Percentiles rank a stretch among this genome's conserved stretches.
Conservation (phyloP, 2,113 vertebrate species). For the Myodes glareolus region DNA sequence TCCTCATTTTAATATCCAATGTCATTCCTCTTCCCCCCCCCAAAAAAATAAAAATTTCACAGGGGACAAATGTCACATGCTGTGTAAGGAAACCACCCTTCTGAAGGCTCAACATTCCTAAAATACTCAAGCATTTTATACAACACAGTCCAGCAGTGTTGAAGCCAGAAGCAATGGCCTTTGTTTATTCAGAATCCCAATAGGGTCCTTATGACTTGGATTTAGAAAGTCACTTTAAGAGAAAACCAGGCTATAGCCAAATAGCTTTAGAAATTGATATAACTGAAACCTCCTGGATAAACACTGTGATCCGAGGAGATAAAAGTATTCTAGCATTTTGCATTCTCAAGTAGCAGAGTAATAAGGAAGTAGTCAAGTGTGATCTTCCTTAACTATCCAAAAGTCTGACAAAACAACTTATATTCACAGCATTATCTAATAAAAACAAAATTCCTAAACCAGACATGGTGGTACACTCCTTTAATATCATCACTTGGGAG, state of each 20-base stretch:
- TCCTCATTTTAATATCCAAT: background rate
- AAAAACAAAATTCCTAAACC: background rate
- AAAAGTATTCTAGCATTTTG: background rate
- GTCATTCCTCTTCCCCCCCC: background rate
- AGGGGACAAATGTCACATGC: background rate
- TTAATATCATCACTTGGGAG: background rate
- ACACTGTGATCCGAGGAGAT: background rate
- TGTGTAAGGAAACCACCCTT: background rate
- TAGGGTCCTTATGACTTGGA: background rate
- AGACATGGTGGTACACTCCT: background rate
- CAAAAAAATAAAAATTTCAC: background rate
- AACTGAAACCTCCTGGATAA: background rate
- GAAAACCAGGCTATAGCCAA: background rate
- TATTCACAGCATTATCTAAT: background rate
- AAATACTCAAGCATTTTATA: background rate
- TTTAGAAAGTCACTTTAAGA: background rate
- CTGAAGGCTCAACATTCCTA: background rate
- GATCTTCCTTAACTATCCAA: background rate
- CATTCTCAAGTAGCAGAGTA: background rate
- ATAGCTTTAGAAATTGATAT: background rate
- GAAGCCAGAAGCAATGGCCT: background rate
- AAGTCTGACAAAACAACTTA: background rate
- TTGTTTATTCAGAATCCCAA: background rate
- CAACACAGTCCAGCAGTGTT: background rate
- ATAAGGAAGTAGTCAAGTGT: background rate